phyloP scores from a whole-genome alignment of 2,113 vertebrate species.

The Nothoprocta pentlandii region DNA sequence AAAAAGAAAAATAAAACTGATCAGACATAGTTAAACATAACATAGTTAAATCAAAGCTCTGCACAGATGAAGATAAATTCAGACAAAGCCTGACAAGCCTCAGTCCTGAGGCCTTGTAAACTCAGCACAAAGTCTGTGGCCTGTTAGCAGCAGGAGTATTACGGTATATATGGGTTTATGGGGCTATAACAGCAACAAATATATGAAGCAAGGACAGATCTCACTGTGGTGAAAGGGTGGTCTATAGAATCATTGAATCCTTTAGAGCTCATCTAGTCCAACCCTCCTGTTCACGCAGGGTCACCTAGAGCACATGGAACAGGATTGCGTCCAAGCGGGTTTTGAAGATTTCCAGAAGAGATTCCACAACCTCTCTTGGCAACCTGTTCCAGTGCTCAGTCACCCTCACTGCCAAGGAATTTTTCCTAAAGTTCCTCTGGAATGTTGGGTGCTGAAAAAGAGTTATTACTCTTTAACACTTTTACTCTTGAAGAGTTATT shows the following conservation, averaged over 20 bases:
- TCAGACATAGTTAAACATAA: not conserved
- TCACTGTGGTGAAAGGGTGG: not conserved
- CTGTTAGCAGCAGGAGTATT: not conserved
- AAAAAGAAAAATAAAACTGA: not conserved
- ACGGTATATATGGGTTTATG: not conserved
- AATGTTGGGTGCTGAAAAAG: too few species aligned
- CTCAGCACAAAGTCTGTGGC: not conserved
- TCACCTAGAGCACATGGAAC: too few species aligned
- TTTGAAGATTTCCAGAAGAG: too few species aligned
- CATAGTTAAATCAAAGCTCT: not conserved
- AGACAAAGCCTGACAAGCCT: not conserved
- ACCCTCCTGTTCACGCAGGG: too few species aligned
- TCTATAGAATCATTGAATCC: not conserved
- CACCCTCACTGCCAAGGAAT: too few species aligned
- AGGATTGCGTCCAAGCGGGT: too few species aligned
- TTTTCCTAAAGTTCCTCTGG: too few species aligned
- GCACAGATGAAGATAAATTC: not conserved
- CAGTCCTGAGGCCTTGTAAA: not conserved
- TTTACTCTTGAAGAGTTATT: too few species aligned
- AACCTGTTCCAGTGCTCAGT: too few species aligned
- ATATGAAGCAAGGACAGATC: not conserved
- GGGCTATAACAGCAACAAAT: not conserved
- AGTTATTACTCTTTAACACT: too few species aligned
- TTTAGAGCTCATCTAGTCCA: too few species aligned
- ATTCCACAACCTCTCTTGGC: too few species aligned